A percentile compares a stretch with the other conserved stretches of the same genome.
Evolutionary conservation across 2,888 invertebrate genomes (phyloP).

Genomic region (Saturnia pavonia): DNA sequence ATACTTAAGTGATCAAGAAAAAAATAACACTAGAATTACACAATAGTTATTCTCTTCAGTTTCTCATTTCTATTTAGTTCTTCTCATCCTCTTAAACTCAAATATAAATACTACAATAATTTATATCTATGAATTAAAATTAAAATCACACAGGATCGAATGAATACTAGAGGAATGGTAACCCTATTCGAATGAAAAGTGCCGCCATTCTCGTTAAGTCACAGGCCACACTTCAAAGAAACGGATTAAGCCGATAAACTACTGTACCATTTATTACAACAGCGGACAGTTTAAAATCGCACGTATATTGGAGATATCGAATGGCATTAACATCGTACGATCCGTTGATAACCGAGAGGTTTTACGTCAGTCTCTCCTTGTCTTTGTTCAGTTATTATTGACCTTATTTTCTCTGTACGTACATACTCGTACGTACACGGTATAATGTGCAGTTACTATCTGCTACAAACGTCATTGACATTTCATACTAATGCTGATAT

Average conservation of each 20-base stretch:
- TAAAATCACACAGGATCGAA: not conserved
- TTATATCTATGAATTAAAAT: not conserved
- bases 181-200: not conserved
- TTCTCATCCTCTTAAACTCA: too few species aligned
- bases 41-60: too few species aligned
- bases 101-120: not conserved
- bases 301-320: not conserved
- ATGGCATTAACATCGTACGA: constrained; percentile 18
- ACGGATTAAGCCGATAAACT: not conserved
- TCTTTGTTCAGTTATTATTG: constrained; percentile 11
- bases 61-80: too few species aligned
- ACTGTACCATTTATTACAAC: not conserved
- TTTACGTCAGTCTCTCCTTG: constrained; percentile 12
- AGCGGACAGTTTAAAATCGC: not conserved
- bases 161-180: not conserved
- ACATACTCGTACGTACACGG: too few species aligned
- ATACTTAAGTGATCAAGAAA: too few species aligned
- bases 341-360: constrained; percentile 11
- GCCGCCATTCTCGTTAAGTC: not conserved
- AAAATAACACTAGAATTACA: too few species aligned
- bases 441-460: constrained; percentile 1
- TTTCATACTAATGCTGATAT: not conserved
- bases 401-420: not conserved
- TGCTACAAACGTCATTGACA: constrained; percentile 5
- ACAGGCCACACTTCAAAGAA: not conserved